Evolutionary conservation across 1,140 invertebrate species (phyloP).

Genomic region (Leptopilina clavipes): DNA sequence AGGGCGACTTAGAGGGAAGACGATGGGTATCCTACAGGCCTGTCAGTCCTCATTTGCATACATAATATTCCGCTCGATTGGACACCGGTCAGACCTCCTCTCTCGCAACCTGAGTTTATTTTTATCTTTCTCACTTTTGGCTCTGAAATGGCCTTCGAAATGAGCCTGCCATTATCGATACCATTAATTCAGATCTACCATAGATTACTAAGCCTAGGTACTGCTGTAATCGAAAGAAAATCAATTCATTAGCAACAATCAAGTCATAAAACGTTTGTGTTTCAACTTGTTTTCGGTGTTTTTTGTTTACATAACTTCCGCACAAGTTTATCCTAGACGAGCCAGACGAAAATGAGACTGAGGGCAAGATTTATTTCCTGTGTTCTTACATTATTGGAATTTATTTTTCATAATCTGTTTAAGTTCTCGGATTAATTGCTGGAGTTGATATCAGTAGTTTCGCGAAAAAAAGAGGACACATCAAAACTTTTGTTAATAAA

Average conservation of each 20-base stretch:
- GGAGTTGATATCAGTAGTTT: no score
- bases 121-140: slow-evolving; percentile 46
- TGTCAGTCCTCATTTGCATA: slow-evolving; percentile 74
- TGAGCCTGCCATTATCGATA: slow-evolving; percentile 49
- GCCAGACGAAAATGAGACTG: no score
- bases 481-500: no score
- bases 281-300: no score
- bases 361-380: no score
- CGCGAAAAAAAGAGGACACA: no score
- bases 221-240: neutral
- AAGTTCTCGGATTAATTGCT: no score
- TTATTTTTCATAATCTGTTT: no score
- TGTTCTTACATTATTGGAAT: no score
- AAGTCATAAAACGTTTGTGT: no score
- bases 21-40: slow-evolving; percentile 64
- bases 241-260: neutral
- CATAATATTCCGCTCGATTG: slow-evolving; percentile 75
- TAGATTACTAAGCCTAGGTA: slow-evolving; percentile 41
- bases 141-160: slow-evolving; percentile 31
- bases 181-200: slow-evolving; percentile 45
- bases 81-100: slow-evolving; percentile 71
- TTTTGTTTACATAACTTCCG: no score
- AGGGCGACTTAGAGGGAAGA: slow-evolving; percentile 48
- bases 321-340: no score
- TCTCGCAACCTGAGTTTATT: slow-evolving; percentile 42